Percentiles rank a stretch among this genome's conserved stretches.
Evolutionary conservation across 2,113 vertebrate species (phyloP).

Genomic region (Nettapus auritus): DNA sequence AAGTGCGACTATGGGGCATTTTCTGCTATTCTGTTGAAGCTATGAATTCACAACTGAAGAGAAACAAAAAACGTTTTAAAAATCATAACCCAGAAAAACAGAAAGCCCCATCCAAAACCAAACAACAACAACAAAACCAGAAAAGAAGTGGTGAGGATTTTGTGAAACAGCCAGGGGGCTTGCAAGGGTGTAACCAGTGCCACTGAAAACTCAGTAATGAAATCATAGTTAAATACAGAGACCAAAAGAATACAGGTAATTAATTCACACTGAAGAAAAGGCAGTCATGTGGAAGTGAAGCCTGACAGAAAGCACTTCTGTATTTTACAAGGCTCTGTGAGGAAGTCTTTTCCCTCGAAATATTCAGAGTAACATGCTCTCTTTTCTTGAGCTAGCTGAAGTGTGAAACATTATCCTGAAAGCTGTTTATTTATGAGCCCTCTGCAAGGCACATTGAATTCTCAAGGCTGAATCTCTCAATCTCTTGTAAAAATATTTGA

Average conservation of each 20-base stretch:
- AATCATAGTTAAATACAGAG: neutral
- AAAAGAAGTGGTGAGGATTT: neutral
- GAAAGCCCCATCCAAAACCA: neutral
- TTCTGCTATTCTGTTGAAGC: neutral
- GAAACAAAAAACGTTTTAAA: neutral
- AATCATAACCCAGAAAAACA: neutral
- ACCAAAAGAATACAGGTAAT: neutral
- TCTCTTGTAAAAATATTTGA: slow-evolving; percentile 54
- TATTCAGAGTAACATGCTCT: neutral
- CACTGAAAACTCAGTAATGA: neutral
- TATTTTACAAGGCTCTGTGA: slow-evolving; percentile 9
- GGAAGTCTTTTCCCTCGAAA: neutral
- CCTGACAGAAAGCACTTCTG: slow-evolving; percentile 6
- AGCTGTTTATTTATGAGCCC: slow-evolving; percentile 48
- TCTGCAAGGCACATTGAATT: neutral
- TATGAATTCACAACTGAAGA: neutral
- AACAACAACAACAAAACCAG: neutral
- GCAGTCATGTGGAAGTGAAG: neutral
- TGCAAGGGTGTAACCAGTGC: neutral
- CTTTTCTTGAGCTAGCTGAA: slow-evolving; percentile 26
- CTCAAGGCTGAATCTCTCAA: slow-evolving; percentile 38
- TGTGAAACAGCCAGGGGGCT: neutral
- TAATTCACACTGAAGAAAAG: neutral
- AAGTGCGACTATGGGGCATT: neutral
- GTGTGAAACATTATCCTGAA: slow-evolving; percentile 51